A percentile compares a stretch with the other conserved stretches of the same genome.
Evolutionary conservation across 2,888 invertebrate genomes (phyloP).

Genomic region (Ornithoptera priamus): DNA sequence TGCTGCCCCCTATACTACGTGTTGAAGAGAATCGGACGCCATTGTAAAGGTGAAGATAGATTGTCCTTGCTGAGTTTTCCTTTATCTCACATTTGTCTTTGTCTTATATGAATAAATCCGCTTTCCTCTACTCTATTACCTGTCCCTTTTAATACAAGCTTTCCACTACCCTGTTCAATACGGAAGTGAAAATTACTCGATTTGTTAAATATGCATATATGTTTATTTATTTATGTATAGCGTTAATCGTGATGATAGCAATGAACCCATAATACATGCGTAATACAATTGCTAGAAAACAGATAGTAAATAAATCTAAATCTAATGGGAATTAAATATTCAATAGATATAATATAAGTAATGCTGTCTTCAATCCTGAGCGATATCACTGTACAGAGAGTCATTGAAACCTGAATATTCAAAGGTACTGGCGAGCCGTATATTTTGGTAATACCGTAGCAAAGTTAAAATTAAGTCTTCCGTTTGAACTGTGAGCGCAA

Average conservation of each 20-base stretch:
- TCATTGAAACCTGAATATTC: not conserved
- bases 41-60: slow-evolving; percentile 21
- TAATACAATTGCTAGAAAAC: too few relatives aligned
- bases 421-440: not conserved
- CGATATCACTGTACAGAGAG: too few relatives aligned
- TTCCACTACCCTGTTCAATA: not conserved
- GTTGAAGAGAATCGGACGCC: slow-evolving; percentile 16
- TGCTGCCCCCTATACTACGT: not conserved
- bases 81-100: slow-evolving; percentile 26
- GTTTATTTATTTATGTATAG: not conserved
- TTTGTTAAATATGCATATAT: not conserved
- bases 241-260: too few relatives aligned
- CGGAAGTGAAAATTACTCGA: not conserved
- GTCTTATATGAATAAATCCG: slow-evolving; percentile 25
- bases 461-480: slow-evolving; percentile 21
- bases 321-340: too few relatives aligned
- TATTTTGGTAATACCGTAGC: slow-evolving; percentile 1
- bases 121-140: not conserved
- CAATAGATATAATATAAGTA: too few relatives aligned
- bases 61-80: slow-evolving; percentile 17
- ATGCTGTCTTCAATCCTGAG: too few relatives aligned
- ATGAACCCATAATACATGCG: too few relatives aligned
- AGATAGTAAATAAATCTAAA: too few relatives aligned
- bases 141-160: not conserved
- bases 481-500: slow-evolving; percentile 16